Evolutionary conservation across 2,797 vertebrate genomes (phyloP), one percentile per base, ranked within the genome.

Genomic region (Hypotaenidia philippensis): DNA sequence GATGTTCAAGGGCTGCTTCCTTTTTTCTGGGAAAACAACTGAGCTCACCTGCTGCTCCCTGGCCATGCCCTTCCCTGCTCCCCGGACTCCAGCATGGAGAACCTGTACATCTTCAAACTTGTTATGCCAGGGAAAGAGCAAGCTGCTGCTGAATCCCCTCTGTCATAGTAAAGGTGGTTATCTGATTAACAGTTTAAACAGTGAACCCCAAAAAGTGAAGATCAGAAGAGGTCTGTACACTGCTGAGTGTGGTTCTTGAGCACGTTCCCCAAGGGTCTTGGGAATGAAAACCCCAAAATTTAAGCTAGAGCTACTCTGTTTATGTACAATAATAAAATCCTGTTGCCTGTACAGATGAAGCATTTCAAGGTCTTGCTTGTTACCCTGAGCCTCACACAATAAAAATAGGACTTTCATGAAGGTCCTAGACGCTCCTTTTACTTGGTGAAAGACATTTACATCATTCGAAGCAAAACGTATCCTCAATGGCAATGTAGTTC

Each of bases 51-150:
- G 23, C 21, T 0, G 1, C 45, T n/a, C 34, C 53, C 60, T 1
- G 0, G 32, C n/a, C 21, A 5, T 31, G 49, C 41, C 21, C 36
- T 40, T 72, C 44, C 79, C 66, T 25, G 49, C 25, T 32, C 21
- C 23, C 53, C 8, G 1, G 0, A 10, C 36, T 7, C 20, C 1
- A 1, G 41, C 1, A 0, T 3, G 12, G 38, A 20, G 19, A 47
- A 32, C n/a, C 2, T 11, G n/a, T 25, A 13, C 26, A 18, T 8
- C 25, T 23, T 64, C 32, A 53, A 65, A 31, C 5, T 16, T 6
- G 9, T 20, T 31, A 57, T 0, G 1, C 9, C 4, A 72, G 19
- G 5, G 13, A 60, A 25, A 56, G 53, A 52, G 64, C 11, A 86
- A 64, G 34, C 25, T 2, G 1, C 63, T 29, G 13, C 0, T 52